These are phyloP conservation scores for Urechis unicinctus DNA, from an alignment of 2,888 invertebrate genomes.

Conservation along the genomic window DNA sequence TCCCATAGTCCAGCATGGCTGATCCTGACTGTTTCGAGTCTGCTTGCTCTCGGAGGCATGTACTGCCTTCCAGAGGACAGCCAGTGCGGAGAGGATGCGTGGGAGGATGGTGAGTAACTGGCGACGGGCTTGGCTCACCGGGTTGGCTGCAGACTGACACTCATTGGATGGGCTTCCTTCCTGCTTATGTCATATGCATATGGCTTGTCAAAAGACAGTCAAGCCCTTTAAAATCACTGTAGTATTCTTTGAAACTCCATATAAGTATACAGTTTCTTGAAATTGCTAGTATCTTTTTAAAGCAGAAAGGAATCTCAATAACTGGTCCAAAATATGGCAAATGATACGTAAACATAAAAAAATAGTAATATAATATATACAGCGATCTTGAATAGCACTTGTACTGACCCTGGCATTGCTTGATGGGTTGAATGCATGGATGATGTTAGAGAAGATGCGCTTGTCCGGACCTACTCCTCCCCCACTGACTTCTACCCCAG, in stretches of 20 bases:
- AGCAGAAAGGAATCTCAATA: too few relatives aligned
- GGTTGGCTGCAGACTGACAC: constrained; percentile 24
- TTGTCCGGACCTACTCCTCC: constrained; percentile 51
- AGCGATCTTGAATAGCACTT: too few relatives aligned
- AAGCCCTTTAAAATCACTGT: too few relatives aligned
- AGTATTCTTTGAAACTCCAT: neutral
- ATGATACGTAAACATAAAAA: too few relatives aligned
- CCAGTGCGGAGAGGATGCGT: constrained; percentile 71
- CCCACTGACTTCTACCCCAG: constrained; percentile 46
- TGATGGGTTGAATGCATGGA: constrained; percentile 76
- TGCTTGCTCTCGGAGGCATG: constrained; percentile 38
- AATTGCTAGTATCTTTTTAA: too few relatives aligned
- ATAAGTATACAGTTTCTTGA: too few relatives aligned
- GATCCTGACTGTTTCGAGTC: constrained; percentile 33
- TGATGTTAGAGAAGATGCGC: constrained; percentile 72
- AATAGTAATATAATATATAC: too few relatives aligned
- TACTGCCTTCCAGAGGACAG: constrained; percentile 72
- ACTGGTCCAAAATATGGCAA: too few relatives aligned
- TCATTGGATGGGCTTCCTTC: constrained; percentile 42
- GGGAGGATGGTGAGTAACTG: constrained; percentile 74
- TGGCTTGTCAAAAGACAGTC: too few relatives aligned
- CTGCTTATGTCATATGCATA: constrained; percentile 17
- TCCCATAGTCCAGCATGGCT: constrained; percentile 45
- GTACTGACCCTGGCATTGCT: too few relatives aligned
- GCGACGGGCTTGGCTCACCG: constrained; percentile 61